phyloP scores from a whole-genome alignment of 1,140 invertebrate genomes.

The Heliconius himera region DNA sequence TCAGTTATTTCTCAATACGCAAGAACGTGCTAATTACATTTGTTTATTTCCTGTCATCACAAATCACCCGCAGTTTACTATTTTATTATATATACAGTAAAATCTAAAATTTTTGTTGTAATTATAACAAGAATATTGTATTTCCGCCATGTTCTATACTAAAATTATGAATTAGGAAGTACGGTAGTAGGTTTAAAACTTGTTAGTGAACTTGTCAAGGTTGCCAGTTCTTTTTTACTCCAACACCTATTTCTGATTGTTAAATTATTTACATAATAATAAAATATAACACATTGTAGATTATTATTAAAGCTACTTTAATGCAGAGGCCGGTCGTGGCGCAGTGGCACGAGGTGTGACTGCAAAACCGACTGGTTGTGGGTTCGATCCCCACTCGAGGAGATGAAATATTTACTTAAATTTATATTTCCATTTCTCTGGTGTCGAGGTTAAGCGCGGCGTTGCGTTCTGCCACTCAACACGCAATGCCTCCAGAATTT shows the following conservation, averaged over 20 bases:
- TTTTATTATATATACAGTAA: not conserved
- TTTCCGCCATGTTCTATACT: conserved; percentile 21
- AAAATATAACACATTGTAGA: not conserved
- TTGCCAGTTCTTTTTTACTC: not conserved
- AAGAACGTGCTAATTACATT: not conserved
- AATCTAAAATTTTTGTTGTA: not conserved
- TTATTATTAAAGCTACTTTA: not conserved
- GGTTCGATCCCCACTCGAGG: too few species aligned
- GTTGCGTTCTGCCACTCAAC: too few species aligned
- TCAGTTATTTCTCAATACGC: not conserved
- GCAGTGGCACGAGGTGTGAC: too few species aligned
- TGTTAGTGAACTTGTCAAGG: conserved; percentile 13
- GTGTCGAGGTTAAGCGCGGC: too few species aligned
- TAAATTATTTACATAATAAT: conserved; percentile 1
- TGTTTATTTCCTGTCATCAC: not conserved
- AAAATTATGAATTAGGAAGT: conserved; percentile 30
- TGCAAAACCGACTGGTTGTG: too few species aligned
- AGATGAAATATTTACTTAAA: too few species aligned
- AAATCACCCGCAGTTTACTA: not conserved
- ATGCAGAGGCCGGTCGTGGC: too few species aligned
- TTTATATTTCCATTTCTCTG: too few species aligned
- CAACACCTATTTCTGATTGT: conserved; percentile 1
- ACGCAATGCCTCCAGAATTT: too few species aligned
- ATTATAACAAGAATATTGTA: conserved; percentile 5
- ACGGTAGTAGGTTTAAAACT: conserved; percentile 7